Conservation (phyloP, 2,888 invertebrate species). For the Nudaria mundana region DNA sequence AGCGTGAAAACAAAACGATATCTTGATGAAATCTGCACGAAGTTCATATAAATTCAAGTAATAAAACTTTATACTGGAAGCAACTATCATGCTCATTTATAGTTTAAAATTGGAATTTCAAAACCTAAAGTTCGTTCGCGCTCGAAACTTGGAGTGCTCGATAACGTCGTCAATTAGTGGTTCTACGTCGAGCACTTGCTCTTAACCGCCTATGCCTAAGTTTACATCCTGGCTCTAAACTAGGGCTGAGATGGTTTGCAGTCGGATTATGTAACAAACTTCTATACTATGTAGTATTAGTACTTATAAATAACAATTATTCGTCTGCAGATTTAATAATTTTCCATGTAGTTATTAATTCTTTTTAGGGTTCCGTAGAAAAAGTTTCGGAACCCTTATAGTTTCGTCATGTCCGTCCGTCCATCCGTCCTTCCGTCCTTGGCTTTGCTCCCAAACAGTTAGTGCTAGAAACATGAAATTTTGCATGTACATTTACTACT, state of each 20-base stretch:
- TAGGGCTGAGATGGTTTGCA: conserved; percentile 22
- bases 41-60: conserved; percentile 38
- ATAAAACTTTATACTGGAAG: conserved; percentile 51
- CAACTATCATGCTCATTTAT: conserved; percentile 49
- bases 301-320: no score
- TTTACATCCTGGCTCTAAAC: conserved; percentile 24
- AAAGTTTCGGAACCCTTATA: no score
- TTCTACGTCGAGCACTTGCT: conserved; percentile 37
- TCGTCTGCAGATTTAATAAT: no score
- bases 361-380: no score
- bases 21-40: conserved; percentile 22
- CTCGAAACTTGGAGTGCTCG: conserved; percentile 59
- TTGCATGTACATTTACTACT: no score
- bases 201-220: conserved; percentile 24
- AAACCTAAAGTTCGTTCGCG: conserved; percentile 54
- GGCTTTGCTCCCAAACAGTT: no score
- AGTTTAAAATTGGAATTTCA: conserved; percentile 71
- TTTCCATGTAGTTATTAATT: no score
- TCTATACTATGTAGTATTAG: neutral
- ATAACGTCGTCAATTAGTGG: conserved; percentile 73
- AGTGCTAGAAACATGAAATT: no score
- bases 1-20: no score
- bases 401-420: no score
- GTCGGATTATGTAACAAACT: neutral
- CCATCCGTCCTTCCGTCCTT: no score